Percentiles rank a stretch among this genome's conserved stretches.
These are phyloP conservation scores for Neofelis nebulosa DNA, from an alignment of 2,113 vertebrate genomes.

Conservation along the genomic window DNA sequence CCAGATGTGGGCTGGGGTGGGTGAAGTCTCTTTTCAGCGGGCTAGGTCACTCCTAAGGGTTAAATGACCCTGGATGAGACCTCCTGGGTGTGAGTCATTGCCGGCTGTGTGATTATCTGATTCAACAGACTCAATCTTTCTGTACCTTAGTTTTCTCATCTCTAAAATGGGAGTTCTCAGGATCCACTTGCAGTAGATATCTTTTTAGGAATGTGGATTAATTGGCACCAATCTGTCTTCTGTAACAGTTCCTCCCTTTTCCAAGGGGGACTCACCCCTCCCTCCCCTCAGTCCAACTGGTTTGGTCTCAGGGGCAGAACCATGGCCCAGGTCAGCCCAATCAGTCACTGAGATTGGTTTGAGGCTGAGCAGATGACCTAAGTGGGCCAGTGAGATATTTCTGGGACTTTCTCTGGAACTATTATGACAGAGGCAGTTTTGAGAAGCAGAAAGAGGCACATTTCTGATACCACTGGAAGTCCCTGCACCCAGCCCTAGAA, in stretches of 20 bases:
- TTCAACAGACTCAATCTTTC: background rate
- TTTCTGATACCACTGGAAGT: fast-evolving
- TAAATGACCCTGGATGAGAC: background rate
- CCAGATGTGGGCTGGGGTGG: background rate
- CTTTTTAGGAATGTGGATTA: background rate
- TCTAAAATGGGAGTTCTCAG: background rate
- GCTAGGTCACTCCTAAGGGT: background rate
- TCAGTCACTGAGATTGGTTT: background rate
- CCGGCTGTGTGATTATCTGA: background rate
- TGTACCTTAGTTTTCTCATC: background rate
- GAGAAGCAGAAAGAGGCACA: background rate
- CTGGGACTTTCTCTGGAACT: background rate
- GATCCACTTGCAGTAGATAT: background rate
- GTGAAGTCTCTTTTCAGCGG: background rate
- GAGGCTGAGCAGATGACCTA: background rate
- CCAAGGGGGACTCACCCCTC: no score
- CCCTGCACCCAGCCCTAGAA: background rate
- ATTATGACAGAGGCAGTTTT: background rate
- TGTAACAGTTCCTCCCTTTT: background rate
- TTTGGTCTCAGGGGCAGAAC: background rate
- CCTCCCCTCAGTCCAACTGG: background rate
- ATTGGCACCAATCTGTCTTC: background rate
- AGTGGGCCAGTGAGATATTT: background rate
- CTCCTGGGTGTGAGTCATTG: background rate
- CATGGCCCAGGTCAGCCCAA: background rate